These are phyloP conservation scores for Amblyopsis rosae DNA, from an alignment of 2,113 vertebrate genomes.

Conservation along the genomic window DNA sequence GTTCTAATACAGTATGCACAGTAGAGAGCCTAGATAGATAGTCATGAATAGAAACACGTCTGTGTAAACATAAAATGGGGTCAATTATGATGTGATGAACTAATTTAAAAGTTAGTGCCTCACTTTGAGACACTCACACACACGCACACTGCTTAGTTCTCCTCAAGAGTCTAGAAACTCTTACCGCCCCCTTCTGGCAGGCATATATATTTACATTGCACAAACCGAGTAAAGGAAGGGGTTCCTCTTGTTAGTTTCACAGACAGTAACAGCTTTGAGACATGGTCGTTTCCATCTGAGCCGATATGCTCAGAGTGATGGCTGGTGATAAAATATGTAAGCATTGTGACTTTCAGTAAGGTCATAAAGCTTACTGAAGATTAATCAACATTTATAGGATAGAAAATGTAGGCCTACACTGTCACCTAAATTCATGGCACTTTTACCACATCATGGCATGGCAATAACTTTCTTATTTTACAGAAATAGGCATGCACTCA, in stretches of 20 bases:
- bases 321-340: constrained; percentile 74
- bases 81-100: too few species aligned
- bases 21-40: too few species aligned
- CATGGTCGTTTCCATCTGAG: constrained; percentile 78
- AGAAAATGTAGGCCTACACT: background rate
- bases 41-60: too few species aligned
- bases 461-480: constrained; percentile 27
- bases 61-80: too few species aligned
- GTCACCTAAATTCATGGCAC: constrained; percentile 39
- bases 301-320: constrained; percentile 67
- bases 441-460: constrained; percentile 22
- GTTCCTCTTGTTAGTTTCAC: constrained; percentile 1
- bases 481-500: constrained; percentile 33
- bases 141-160: too few species aligned
- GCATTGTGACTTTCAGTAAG: background rate
- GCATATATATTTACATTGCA: too few species aligned
- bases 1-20: too few species aligned
- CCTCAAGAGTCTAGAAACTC: too few species aligned
- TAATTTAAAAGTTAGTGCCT: too few species aligned
- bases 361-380: background rate
- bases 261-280: constrained; percentile 76
- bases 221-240: background rate
- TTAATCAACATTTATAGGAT: background rate
- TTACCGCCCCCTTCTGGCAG: too few species aligned
- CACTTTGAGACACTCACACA: too few species aligned